Conservation (phyloP, 2,888 invertebrate species). For the Yponomeuta malinellus region DNA sequence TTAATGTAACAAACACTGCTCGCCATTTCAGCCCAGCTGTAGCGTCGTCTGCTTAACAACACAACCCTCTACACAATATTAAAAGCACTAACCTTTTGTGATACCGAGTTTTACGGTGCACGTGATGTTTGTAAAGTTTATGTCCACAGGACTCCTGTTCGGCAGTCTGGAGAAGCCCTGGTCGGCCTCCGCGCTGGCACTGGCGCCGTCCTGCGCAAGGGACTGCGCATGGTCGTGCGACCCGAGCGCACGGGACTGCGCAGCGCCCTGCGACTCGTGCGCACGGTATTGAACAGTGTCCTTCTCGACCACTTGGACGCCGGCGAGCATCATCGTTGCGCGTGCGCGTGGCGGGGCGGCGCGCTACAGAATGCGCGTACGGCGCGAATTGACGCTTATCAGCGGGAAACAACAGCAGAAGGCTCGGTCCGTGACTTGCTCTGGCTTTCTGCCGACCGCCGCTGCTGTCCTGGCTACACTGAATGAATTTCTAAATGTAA, state of each 20-base stretch:
- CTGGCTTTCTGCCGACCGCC: background rate
- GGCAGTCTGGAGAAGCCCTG: slow-evolving; percentile 43
- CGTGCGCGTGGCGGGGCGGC: slow-evolving; percentile 44
- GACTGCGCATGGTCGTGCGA: background rate
- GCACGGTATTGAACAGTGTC: slow-evolving; percentile 45
- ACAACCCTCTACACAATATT: background rate
- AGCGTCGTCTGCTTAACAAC: too few relatives aligned
- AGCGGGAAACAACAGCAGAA: background rate
- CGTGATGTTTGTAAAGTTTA: slow-evolving; percentile 83
- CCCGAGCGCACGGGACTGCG: slow-evolving; percentile 11
- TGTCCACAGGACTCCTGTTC: slow-evolving; percentile 76
- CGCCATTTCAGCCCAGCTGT: too few relatives aligned
- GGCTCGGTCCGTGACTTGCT: background rate
- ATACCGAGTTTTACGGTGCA: slow-evolving; percentile 84
- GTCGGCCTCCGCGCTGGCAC: slow-evolving; percentile 7
- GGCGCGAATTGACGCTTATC: slow-evolving; percentile 12
- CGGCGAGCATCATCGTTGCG: slow-evolving; percentile 65
- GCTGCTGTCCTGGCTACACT: too few relatives aligned
- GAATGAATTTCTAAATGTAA: too few relatives aligned
- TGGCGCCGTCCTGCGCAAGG: background rate
- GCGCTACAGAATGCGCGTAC: slow-evolving; percentile 53
- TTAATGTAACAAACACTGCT: too few relatives aligned
- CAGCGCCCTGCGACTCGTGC: slow-evolving; percentile 20
- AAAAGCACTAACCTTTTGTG: slow-evolving; percentile 77
- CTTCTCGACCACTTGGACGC: slow-evolving; percentile 59